Conservation (phyloP, 2,113 vertebrate species). For the Salvelinus fontinalis region DNA sequence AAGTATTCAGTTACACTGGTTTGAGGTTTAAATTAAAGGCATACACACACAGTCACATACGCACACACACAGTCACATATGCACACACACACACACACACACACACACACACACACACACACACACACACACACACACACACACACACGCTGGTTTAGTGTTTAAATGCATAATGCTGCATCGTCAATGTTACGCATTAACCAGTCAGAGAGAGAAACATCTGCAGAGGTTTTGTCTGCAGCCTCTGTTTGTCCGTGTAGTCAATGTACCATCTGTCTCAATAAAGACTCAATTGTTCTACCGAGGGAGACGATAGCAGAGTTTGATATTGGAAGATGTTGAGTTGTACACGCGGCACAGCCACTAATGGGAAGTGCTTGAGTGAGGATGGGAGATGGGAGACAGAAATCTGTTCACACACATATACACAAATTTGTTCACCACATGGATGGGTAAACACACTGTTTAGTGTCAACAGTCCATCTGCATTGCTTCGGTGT, state of each 20-base stretch:
- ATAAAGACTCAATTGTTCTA: not conserved
- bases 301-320: conserved; percentile 15
- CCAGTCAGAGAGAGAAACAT: not conserved
- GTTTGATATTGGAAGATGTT: not conserved
- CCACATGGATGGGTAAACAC: conserved; percentile 12
- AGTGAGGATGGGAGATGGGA: conserved; percentile 10
- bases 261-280: conserved; percentile 11
- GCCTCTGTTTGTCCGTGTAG: not conserved
- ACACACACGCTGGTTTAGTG: not conserved
- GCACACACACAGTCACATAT: not conserved
- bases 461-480: conserved; percentile 51
- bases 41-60: no score
- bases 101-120: not conserved
- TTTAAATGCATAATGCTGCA: not conserved
- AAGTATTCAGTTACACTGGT: no score
- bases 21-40: no score
- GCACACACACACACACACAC: not conserved
- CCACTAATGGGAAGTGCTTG: conserved; percentile 25
- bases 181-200: not conserved
- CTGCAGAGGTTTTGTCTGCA: not conserved
- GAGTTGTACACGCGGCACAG: conserved; percentile 7
- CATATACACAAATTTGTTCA: not conserved
- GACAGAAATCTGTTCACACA: conserved; percentile 9
- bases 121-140: conserved; percentile 3
- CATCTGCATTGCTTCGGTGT: conserved; percentile 43